These are phyloP conservation scores for Ennomos fuscantarius DNA, from an alignment of 2,888 invertebrate genomes.

Conservation along the genomic window DNA sequence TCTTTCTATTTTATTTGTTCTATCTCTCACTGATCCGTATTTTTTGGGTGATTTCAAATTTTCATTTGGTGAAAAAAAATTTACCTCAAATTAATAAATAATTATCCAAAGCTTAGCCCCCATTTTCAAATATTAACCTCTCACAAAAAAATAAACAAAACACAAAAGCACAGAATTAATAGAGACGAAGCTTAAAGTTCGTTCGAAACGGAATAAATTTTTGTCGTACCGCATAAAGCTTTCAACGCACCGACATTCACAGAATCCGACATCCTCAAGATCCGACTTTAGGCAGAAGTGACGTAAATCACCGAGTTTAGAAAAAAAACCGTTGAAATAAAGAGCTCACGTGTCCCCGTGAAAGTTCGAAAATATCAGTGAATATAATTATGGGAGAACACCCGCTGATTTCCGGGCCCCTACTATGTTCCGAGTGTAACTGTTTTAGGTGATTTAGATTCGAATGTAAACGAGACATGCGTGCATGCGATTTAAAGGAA, in stretches of 20 bases:
- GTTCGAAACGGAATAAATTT: slow-evolving; percentile 79
- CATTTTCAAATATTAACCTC: background rate
- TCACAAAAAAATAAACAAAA: slow-evolving; percentile 18
- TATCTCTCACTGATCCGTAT: too few species aligned
- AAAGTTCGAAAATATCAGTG: slow-evolving; percentile 83
- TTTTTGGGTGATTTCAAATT: too few species aligned
- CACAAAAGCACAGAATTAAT: slow-evolving; percentile 41
- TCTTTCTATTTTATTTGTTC: too few species aligned
- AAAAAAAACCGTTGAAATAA: slow-evolving; percentile 74
- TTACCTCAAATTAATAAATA: background rate
- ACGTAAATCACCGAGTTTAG: slow-evolving; percentile 82
- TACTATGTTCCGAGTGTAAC: slow-evolving; percentile 49
- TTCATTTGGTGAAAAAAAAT: too few species aligned
- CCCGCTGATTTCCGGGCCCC: slow-evolving; percentile 80
- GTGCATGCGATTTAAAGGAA: slow-evolving; percentile 10
- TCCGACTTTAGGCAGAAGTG: slow-evolving; percentile 59
- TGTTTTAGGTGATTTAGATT: slow-evolving; percentile 1
- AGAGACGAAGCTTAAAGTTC: slow-evolving; percentile 62
- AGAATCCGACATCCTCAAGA: slow-evolving; percentile 71
- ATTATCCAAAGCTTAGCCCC: background rate
- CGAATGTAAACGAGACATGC: background rate
- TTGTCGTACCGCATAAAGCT: slow-evolving; percentile 70
- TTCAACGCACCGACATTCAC: slow-evolving; percentile 75
- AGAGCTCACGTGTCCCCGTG: slow-evolving; percentile 69
- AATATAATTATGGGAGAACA: slow-evolving; percentile 82